Evolutionary conservation across 2,888 invertebrate species (phyloP).

Genomic region (Ichneumoninae sp.): DNA sequence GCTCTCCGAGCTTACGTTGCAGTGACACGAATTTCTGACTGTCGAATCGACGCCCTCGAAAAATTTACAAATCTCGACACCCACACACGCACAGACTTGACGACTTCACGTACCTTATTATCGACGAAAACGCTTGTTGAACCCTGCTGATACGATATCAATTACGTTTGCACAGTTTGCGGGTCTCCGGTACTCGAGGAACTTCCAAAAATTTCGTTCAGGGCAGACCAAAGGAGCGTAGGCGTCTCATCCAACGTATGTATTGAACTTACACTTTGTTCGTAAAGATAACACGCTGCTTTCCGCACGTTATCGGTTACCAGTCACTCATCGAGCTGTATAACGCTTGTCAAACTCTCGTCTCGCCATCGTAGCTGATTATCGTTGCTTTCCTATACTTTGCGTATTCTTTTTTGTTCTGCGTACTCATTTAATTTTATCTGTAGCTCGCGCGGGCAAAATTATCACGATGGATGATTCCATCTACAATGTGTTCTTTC

Average conservation of each 20-base stretch:
- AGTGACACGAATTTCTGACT: background rate
- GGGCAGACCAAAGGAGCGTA: background rate
- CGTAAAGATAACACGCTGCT: background rate
- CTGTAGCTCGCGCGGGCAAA: background rate
- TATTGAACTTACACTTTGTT: background rate
- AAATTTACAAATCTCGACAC: conserved; percentile 6
- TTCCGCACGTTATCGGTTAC: background rate
- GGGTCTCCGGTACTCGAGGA: background rate
- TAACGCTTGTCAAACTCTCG: background rate
- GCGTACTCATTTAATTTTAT: background rate
- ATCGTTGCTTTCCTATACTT: background rate
- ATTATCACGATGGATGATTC: background rate
- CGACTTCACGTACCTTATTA: conserved; percentile 56
- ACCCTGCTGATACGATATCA: conserved; percentile 47
- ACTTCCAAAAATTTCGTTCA: background rate
- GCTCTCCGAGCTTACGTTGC: background rate
- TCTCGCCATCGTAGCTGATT: conserved; percentile 6
- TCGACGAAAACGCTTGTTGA: conserved; percentile 47
- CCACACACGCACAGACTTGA: conserved; percentile 24
- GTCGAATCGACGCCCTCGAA: background rate
- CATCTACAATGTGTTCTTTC: background rate
- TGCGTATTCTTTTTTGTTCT: background rate
- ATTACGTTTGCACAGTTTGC: background rate
- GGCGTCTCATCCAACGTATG: background rate
- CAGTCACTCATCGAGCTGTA: background rate